A percentile compares a stretch with the other conserved stretches of the same genome.
Conservation (phyloP, 2,888 invertebrate genomes). For the Standfussiana lucernea region DNA sequence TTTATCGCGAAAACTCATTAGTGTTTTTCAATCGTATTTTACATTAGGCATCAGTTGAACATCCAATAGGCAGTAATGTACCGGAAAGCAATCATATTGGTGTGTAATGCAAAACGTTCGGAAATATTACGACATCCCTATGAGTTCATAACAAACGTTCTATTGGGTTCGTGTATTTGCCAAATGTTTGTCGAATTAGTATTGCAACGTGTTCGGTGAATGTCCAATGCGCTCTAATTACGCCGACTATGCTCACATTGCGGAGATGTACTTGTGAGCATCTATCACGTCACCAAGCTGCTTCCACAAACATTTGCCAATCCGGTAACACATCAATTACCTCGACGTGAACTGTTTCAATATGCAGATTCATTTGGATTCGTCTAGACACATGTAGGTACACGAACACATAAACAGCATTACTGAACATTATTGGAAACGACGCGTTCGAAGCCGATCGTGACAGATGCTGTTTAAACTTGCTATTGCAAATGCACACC, state of each 20-base stretch:
- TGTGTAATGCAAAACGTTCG: conserved; percentile 72
- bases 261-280: conserved; percentile 1
- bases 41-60: conserved; percentile 35
- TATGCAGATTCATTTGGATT: conserved; percentile 48
- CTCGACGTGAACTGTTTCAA: conserved; percentile 48
- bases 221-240: conserved; percentile 36
- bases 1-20: conserved; percentile 54
- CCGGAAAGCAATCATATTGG: conserved; percentile 57
- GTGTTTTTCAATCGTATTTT: conserved; percentile 37
- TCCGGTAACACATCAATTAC: conserved; percentile 54
- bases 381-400: conserved; percentile 40
- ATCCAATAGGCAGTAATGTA: conserved; percentile 31
- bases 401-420: conserved; percentile 36
- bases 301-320: conserved; percentile 48
- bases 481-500: conserved; percentile 45
- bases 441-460: conserved; percentile 1
- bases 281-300: conserved; percentile 24
- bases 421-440: conserved; percentile 25
- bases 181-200: conserved; percentile 59
- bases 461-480: conserved; percentile 40
- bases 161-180: conserved; percentile 47
- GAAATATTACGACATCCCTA: conserved; percentile 69
- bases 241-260: conserved; percentile 23
- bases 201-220: conserved; percentile 8
- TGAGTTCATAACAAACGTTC: conserved; percentile 68